These are phyloP conservation scores for Cichladusa arquata DNA, from an alignment of 2,113 vertebrate species.

Conservation along the genomic window DNA sequence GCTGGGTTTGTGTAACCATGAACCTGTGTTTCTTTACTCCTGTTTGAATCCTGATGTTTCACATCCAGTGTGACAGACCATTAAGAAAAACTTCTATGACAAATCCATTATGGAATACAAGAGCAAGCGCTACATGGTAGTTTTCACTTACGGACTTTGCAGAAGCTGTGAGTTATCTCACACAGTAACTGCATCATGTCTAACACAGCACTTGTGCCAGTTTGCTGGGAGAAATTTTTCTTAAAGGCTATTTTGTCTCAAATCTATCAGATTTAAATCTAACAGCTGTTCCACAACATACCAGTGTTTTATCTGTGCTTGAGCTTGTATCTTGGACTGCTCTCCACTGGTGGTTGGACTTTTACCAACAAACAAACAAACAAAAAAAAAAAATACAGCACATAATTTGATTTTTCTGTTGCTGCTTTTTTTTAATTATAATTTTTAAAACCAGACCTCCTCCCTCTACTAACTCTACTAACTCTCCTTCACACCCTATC, in stretches of 20 bases:
- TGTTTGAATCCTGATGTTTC: not conserved
- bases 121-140: not conserved
- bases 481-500: not conserved
- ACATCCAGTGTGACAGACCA: not conserved
- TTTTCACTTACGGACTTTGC: not conserved
- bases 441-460: not conserved
- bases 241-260: not conserved
- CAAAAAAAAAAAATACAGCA: not conserved
- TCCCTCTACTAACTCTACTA: not conserved
- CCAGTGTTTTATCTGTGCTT: not conserved
- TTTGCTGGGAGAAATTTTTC: not conserved
- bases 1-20: not conserved
- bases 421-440: not conserved
- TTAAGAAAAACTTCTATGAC: not conserved
- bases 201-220: not conserved
- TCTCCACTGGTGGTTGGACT: constrained; percentile 16
- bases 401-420: not conserved
- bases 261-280: not conserved
- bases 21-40: not conserved
- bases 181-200: not conserved
- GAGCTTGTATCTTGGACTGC: not conserved
- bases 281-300: not conserved
- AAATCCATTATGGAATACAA: not conserved
- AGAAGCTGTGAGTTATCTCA: not conserved
- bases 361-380: constrained; percentile 18